phyloP scores from a whole-genome alignment of 2,888 invertebrate species.

The Orthonevra nobilis region DNA sequence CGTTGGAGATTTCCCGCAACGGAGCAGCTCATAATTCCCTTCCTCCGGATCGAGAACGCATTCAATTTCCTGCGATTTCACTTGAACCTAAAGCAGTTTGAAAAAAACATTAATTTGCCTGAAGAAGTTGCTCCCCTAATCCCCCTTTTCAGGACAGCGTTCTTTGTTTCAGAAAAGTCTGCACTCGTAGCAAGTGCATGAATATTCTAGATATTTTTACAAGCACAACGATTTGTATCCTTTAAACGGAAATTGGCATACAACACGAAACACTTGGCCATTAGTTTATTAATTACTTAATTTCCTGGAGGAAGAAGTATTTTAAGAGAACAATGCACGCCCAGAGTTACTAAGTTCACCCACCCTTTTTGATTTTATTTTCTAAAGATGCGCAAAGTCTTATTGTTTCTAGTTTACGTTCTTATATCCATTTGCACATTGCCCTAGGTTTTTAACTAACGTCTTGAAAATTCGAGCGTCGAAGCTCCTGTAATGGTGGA shows the following conservation, averaged over 20 bases:
- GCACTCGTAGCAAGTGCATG: neutral
- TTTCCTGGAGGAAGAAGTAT: slow-evolving; percentile 21
- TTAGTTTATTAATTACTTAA: slow-evolving; percentile 55
- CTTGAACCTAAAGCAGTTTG: too few species aligned
- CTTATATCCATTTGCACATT: slow-evolving; percentile 34
- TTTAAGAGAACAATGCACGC: slow-evolving; percentile 6
- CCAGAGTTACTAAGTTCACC: slow-evolving; percentile 9
- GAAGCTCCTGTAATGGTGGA: neutral
- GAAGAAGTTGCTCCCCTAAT: too few species aligned
- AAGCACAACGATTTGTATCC: slow-evolving; percentile 32
- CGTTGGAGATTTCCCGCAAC: too few species aligned
- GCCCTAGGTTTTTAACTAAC: too few species aligned
- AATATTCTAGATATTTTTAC: slow-evolving; percentile 14
- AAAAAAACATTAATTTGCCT: too few species aligned
- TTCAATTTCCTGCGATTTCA: too few species aligned
- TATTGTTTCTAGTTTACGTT: slow-evolving; percentile 48
- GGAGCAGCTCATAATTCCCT: too few species aligned
- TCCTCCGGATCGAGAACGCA: too few species aligned
- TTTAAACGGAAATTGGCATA: slow-evolving; percentile 12
- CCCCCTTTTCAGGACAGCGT: too few species aligned
- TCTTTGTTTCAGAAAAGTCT: slow-evolving; percentile 2
- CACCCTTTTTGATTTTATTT: slow-evolving; percentile 6
- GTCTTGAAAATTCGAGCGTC: neutral
- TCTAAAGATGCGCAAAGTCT: slow-evolving; percentile 24
- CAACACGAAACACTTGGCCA: slow-evolving; percentile 26